Percentiles rank a stretch among this genome's conserved stretches.
Evolutionary conservation across 2,888 invertebrate species (phyloP).

Genomic region (Mantis religiosa): DNA sequence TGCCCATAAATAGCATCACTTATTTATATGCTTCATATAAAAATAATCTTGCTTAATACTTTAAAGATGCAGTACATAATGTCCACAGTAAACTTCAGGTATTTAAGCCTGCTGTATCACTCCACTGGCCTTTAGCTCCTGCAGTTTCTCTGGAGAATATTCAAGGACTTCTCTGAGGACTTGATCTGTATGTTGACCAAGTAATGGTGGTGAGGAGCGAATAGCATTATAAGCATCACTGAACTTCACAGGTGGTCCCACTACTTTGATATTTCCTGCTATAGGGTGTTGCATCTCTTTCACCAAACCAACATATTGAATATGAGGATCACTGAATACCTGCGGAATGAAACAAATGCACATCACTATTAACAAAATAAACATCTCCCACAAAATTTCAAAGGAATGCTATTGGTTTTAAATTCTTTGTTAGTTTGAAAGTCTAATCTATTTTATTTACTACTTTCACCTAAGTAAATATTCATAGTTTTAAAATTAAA

Average conservation of each 20-base stretch:
- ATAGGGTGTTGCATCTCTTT: slow-evolving; percentile 65
- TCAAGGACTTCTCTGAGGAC: slow-evolving; percentile 65
- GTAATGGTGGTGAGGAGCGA: slow-evolving; percentile 70
- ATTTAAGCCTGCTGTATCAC: slow-evolving; percentile 39
- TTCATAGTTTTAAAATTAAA: too few species aligned
- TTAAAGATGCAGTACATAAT: too few species aligned
- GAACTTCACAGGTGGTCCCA: slow-evolving; percentile 83
- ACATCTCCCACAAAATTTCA: too few species aligned
- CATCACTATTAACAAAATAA: too few species aligned
- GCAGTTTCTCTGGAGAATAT: slow-evolving; percentile 57
- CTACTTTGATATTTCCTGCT: slow-evolving; percentile 67
- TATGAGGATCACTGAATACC: slow-evolving; percentile 85
- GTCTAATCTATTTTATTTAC: too few species aligned
- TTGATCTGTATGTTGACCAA: slow-evolving; percentile 84
- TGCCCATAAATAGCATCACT: too few species aligned
- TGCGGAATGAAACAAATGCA: slow-evolving; percentile 35
- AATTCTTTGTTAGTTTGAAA: too few species aligned
- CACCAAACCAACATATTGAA: slow-evolving; percentile 67
- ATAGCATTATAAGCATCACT: slow-evolving; percentile 67
- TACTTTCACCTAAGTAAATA: too few species aligned
- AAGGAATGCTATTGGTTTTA: too few species aligned
- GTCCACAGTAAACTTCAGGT: background rate
- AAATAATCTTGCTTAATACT: too few species aligned
- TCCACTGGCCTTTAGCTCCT: slow-evolving; percentile 46
- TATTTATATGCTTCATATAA: too few species aligned